Evolutionary conservation across 2,888 invertebrate species (phyloP), one percentile per base, ranked within the genome.

Genomic region (Pocota personata): DNA sequence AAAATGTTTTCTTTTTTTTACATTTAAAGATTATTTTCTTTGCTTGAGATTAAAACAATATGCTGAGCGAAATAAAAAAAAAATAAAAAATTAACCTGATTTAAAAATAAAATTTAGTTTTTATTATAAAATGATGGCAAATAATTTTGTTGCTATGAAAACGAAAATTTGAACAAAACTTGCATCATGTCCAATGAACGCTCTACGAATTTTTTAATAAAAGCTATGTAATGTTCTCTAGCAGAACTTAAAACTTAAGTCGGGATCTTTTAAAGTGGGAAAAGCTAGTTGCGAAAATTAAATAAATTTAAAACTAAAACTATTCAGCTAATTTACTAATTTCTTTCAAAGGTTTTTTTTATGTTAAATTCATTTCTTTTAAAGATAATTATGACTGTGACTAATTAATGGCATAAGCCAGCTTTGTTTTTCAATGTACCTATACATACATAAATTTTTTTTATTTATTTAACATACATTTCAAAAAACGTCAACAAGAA

Each of bases 1-100:
- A 84, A 84, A 79, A 75, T 79, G 69, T 69, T 73, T 62, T n/a
- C 37, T 52, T 27, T 37, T 40, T 58, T 66, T 57, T 57, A 27
- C 55, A 5, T 12, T 66, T 73, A 50, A 30, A 43, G 8, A 62
- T 57, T 52, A 55, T 62, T 64, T 64, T 46, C 46, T 66, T 57
- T 66, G 46, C 46, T 57, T 66, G 57, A 57, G 64, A 46, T 27
- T 21, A 19, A 62, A 73, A 40, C 3, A 66, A 46, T 66, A 35
- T 52, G 57, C 66, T 48, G 21, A 48, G 43, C 37, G n/a, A 4
- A 58, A 48, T 5, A 0, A 52, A 43, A 14, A 21, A 27, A 14
- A 46, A 73, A 37, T 0, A 48, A 10, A 7, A n/a, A n/a, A n/a
- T n/a, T n/a, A n/a, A n/a, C n/a, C n/a, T n/a, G n/a, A n/a, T n/a